These are phyloP conservation scores for Drosophila mayri DNA, from an alignment of 1,140 invertebrate genomes.

Conservation along the genomic window DNA sequence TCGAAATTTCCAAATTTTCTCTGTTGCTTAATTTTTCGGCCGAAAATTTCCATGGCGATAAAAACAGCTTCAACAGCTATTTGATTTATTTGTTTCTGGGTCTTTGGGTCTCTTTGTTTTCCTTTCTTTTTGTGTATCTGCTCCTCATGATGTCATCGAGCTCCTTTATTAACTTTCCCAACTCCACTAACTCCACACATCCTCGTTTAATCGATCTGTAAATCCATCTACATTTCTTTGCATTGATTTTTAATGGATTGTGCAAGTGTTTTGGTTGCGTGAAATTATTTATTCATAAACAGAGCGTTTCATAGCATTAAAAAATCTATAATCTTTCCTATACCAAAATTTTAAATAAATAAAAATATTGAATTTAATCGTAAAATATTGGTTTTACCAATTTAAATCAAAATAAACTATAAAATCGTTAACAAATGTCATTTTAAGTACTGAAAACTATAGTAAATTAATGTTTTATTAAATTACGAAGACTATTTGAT, in stretches of 20 bases:
- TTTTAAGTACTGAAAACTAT: no score
- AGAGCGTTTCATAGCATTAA: slow-evolving; percentile 1
- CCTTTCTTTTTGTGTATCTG: slow-evolving; percentile 1
- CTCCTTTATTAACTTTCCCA: slow-evolving; percentile 41
- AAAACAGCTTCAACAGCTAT: slow-evolving; percentile 39
- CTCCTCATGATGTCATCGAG: slow-evolving; percentile 23
- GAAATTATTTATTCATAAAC: background rate
- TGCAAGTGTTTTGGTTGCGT: slow-evolving; percentile 6
- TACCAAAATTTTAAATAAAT: no score
- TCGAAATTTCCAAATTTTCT: slow-evolving; percentile 11
- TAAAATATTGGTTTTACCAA: no score
- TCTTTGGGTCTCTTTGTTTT: slow-evolving; percentile 39
- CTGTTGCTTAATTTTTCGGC: slow-evolving; percentile 10
- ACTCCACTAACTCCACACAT: slow-evolving; percentile 28
- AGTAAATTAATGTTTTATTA: no score
- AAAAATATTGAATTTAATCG: no score
- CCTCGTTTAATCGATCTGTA: slow-evolving; percentile 28
- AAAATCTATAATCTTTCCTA: no score
- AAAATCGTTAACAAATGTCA: no score
- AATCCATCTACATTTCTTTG: slow-evolving; percentile 1
- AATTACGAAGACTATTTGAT: no score
- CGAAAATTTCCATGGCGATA: slow-evolving; percentile 13
- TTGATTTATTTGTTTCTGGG: slow-evolving; percentile 33
- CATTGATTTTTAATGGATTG: slow-evolving; percentile 13
- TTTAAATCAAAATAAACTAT: no score